Percentiles rank a stretch among this genome's conserved stretches.
Evolutionary conservation across 2,888 invertebrate genomes (phyloP).

Genomic region (Coronaproctus castanopsis): DNA sequence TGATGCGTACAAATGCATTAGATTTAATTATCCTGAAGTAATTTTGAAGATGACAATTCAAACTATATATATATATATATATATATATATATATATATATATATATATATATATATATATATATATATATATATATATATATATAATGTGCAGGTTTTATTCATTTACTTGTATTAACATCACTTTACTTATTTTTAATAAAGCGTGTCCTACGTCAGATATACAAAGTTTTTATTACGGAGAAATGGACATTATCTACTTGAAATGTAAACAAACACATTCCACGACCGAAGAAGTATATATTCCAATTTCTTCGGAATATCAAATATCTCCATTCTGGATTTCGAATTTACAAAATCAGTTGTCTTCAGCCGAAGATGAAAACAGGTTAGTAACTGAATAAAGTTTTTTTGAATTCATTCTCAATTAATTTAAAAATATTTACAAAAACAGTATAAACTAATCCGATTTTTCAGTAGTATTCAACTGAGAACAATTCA

Average conservation of each 20-base stretch:
- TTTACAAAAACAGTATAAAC: not conserved
- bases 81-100: not conserved
- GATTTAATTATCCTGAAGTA: too few species aligned
- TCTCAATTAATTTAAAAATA: not conserved
- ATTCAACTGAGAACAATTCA: too few species aligned
- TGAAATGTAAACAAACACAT: not conserved
- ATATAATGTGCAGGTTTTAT: not conserved
- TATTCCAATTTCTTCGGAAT: conserved; percentile 2
- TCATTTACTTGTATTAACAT: not conserved
- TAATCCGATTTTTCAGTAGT: too few species aligned
- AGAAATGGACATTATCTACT: conserved; percentile 4
- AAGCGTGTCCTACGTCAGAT: not conserved
- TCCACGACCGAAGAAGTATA: not conserved
- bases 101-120: not conserved
- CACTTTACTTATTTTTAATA: not conserved
- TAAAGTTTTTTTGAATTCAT: not conserved
- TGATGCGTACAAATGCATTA: too few species aligned
- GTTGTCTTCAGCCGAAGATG: not conserved
- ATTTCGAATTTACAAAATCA: conserved; percentile 2
- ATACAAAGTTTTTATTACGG: not conserved
- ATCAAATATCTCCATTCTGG: conserved; percentile 3
- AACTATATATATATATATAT: not conserved
- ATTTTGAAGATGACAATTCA: not conserved
- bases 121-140: not conserved
- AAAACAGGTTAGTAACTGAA: not conserved